Base-by-base conservation (phyloP, 1,140 invertebrate species). In the Microplitis demolitor region DNA sequence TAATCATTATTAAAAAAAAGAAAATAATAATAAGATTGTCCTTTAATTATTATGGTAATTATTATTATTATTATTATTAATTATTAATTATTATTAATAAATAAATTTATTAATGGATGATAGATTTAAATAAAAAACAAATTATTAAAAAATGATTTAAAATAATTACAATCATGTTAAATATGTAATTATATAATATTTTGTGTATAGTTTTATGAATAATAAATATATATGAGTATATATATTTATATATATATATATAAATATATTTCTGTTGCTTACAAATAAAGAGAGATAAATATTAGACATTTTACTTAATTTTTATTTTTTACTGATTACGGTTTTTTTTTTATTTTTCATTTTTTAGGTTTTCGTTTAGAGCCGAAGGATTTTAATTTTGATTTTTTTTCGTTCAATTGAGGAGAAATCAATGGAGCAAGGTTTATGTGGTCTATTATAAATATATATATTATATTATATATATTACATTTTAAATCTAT, bases 191-290 rank as follows among this genome's bases (percentile, higher is more conserved):
- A 87, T 45, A 45, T 76, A 77, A 83, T 85, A 84, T 83, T 84
- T 86, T 86, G 81, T 87, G 84, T 85, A 85, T 84, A 87, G 83
- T 86, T 85, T 84, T 85, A 85, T 80, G 77, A 85, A 66, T 51
- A 54, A 66, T 53, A 53, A 83, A 83, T 81, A 83, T 74, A 85
- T 45, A 45, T 45, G 39, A 45, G 11, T 45, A 45, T 45, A 45
- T 45, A 45, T 45, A 87, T 83, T 86, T 85, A 84, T 85, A 85
- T 80, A 77, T 84, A 66, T 51, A 54, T 64, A 63, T 35, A 64
- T 83, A 83, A 80, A 81, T 74, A 85, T 87, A 86, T 86, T 86
- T 86, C 83, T 85, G 83, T 86, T 87, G 83, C 82, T 83, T 83
- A 84, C 78, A 80, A 78, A 82, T 71, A 74, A 78, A 78, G 73